Evolutionary conservation across 2,113 vertebrate genomes (phyloP).

Genomic region (Motacilla alba): DNA sequence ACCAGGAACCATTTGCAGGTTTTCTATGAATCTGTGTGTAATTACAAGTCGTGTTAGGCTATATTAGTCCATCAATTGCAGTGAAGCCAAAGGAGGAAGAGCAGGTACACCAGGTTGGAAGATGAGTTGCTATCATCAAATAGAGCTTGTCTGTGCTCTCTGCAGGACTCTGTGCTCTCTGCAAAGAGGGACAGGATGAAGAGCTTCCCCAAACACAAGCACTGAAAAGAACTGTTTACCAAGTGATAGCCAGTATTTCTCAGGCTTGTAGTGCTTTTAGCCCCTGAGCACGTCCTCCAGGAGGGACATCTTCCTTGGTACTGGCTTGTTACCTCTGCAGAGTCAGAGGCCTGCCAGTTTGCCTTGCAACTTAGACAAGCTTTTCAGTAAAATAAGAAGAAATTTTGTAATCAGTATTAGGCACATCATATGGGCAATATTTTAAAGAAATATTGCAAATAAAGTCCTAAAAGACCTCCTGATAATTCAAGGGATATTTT

Average conservation of each 20-base stretch:
- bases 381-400: not conserved
- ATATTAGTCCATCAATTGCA: not conserved
- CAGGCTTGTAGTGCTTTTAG: not conserved
- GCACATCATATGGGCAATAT: not conserved
- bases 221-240: not conserved
- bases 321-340: not conserved
- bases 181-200: not conserved
- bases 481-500: not conserved
- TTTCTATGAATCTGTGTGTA: not conserved
- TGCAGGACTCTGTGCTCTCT: not conserved
- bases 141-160: not conserved
- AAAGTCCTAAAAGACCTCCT: not conserved
- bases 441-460: not conserved
- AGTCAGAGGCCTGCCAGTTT: not conserved
- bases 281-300: not conserved
- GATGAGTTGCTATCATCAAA: accelerated
- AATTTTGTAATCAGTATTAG: not conserved
- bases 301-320: not conserved
- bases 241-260: not conserved
- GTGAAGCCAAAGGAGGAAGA: not conserved
- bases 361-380: not conserved
- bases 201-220: not conserved
- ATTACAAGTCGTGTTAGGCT: not conserved
- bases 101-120: not conserved
- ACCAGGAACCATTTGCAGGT: not conserved